A percentile compares a stretch with the other conserved stretches of the same genome.
These are phyloP conservation scores for Tretioscincus oriximinensis DNA, from an alignment of 2,113 vertebrate genomes.

Conservation along the genomic window DNA sequence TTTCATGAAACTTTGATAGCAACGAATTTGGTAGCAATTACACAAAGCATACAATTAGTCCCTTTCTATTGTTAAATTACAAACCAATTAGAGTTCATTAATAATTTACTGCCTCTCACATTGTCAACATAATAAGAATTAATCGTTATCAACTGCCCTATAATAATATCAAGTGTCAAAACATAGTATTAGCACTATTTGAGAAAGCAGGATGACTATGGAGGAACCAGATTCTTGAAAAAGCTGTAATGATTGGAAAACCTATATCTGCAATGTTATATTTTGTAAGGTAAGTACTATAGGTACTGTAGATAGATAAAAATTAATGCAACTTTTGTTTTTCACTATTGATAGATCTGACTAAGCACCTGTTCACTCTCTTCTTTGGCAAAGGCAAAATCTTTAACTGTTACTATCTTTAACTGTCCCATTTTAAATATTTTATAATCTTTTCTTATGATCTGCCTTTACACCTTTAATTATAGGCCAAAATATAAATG, in stretches of 20 bases:
- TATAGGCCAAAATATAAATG: too few species aligned
- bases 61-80: neutral
- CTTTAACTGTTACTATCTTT: too few species aligned
- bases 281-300: too few species aligned
- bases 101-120: slow-evolving; percentile 2
- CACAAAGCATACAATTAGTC: slow-evolving; percentile 17
- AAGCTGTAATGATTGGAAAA: neutral
- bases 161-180: slow-evolving; percentile 1
- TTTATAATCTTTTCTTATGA: too few species aligned
- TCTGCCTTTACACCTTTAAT: too few species aligned
- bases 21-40: neutral
- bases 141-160: neutral
- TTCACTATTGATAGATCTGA: neutral
- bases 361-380: too few species aligned
- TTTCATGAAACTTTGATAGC: neutral
- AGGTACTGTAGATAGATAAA: neutral
- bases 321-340: neutral
- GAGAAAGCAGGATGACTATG: neutral
- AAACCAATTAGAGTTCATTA: slow-evolving; percentile 18
- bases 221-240: too few species aligned
- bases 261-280: too few species aligned
- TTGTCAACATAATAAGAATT: neutral
- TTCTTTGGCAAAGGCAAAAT: too few species aligned
- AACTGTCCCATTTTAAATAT: too few species aligned
- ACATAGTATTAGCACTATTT: neutral